Evolutionary conservation across 2,113 vertebrate species (phyloP), one percentile per base, ranked within the genome.

Genomic region (Corythornis vintsioides): DNA sequence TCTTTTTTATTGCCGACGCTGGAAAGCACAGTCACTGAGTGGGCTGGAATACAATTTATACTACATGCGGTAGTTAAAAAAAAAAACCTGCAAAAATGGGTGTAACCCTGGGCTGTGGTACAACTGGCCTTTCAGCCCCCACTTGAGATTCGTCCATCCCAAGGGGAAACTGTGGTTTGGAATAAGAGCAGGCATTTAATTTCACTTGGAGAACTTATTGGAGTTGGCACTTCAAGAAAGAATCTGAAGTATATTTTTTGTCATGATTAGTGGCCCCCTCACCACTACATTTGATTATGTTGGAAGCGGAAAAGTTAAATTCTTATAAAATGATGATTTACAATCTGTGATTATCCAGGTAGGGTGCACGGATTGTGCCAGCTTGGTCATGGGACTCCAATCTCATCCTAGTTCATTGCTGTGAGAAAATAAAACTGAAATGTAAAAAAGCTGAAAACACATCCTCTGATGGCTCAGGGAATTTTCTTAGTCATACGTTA

Each of bases 111-210:
- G 97, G 97, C 97, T 97, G 96, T 96, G 96, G 96, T 97, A 96
- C 96, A 98, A 97, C 92, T 97, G 97, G 97, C 97, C 97, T 98
- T 97, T 97, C 96, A 97, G 95, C 96, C 97, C 94, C 97, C 97
- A 97, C 96, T 98, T 97, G 98, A 98, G 97, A 98, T 82, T 94
- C 29, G 93, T 91, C 94, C 88, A 94, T 97, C 97, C 98, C 98
- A 94, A 94, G 96, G 97, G 98, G 97, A 98, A 97, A 96, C 97
- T 98, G 98, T 97, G 98, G 98, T 98, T 97, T 98, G 98, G 98
- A 97, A 98, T 94, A 91, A 95, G 94, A 97, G 86, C 70, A 17
- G 73, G 96, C 97, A 95, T 98, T 98, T 98, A 98, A 98, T 98
- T 98, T 98, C 94, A 90, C 95, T 97, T 85, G 40, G 95, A 95